A percentile compares a stretch with the other conserved stretches of the same genome.
phyloP scores from a whole-genome alignment of 2,888 invertebrate genomes.

The Rotaria magnacalcarata region DNA sequence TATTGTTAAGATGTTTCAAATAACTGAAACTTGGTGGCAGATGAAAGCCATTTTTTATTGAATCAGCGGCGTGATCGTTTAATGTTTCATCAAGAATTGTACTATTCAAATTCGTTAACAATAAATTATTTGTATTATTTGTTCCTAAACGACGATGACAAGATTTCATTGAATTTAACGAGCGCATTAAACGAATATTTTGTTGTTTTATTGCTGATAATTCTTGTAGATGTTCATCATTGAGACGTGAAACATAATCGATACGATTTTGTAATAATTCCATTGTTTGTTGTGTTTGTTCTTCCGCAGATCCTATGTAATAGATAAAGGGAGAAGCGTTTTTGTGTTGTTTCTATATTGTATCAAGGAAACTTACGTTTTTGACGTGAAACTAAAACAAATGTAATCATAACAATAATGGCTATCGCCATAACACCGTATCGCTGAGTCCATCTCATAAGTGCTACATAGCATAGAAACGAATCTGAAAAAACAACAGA shows the following conservation, averaged over 20 bases:
- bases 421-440: not conserved
- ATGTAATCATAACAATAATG: not conserved
- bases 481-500: not conserved
- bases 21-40: slow-evolving; percentile 21
- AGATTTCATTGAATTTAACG: not conserved
- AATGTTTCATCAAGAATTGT: not conserved
- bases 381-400: not conserved
- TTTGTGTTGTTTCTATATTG: too few species aligned
- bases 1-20: not conserved
- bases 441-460: slow-evolving; percentile 28
- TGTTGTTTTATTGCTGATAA: not conserved
- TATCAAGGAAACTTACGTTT: not conserved
- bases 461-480: slow-evolving; percentile 33
- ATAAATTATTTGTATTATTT: not conserved
- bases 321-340: not conserved
- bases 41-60: slow-evolving; percentile 27
- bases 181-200: slow-evolving; percentile 25
- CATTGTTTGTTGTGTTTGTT: not conserved
- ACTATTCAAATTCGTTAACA: not conserved
- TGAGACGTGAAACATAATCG: slow-evolving; percentile 27
- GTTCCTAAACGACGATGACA: slow-evolving; percentile 1
- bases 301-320: not conserved
- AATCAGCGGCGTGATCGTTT: not conserved
- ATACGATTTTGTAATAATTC: slow-evolving; percentile 11
- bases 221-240: slow-evolving; percentile 27